These are phyloP conservation scores for Pachyrhynchus sulphureomaculatus DNA, from an alignment of 1,140 invertebrate genomes.

Conservation along the genomic window DNA sequence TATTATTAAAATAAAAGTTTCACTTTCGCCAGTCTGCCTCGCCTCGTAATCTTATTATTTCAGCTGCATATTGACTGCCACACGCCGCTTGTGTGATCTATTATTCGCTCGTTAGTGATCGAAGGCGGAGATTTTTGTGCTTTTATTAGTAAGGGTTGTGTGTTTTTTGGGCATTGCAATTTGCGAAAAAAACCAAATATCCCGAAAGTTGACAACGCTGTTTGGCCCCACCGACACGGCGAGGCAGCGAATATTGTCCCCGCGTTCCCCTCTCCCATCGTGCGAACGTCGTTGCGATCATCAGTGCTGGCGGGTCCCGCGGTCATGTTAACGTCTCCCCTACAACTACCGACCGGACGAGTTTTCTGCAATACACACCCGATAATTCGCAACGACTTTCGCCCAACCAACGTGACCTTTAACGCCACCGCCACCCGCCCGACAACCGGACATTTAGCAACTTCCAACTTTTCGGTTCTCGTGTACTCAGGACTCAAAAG, in stretches of 20 bases:
- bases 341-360: constrained; percentile 29
- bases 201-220: constrained; percentile 21
- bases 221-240: constrained; percentile 24
- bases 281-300: constrained; percentile 27
- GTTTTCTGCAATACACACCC: constrained; percentile 24
- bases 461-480: constrained; percentile 37
- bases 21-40: constrained; percentile 20
- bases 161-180: neutral
- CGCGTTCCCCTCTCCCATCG: constrained; percentile 15
- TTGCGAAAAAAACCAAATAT: constrained; percentile 4
- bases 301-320: constrained; percentile 46
- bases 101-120: neutral
- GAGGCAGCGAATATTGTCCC: constrained; percentile 10
- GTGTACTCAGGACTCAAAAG: constrained; percentile 36
- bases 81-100: neutral
- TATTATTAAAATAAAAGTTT: constrained; percentile 22
- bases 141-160: neutral
- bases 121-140: neutral
- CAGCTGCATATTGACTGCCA: constrained; percentile 1
- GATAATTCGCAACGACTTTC: constrained; percentile 17
- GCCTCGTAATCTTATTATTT: constrained; percentile 22
- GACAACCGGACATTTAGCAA: constrained; percentile 12
- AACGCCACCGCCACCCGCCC: constrained; percentile 1
- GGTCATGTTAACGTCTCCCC: constrained; percentile 50
- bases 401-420: constrained; percentile 1